Evolutionary conservation across 2,888 invertebrate genomes (phyloP).

Genomic region (Dusona sp.): DNA sequence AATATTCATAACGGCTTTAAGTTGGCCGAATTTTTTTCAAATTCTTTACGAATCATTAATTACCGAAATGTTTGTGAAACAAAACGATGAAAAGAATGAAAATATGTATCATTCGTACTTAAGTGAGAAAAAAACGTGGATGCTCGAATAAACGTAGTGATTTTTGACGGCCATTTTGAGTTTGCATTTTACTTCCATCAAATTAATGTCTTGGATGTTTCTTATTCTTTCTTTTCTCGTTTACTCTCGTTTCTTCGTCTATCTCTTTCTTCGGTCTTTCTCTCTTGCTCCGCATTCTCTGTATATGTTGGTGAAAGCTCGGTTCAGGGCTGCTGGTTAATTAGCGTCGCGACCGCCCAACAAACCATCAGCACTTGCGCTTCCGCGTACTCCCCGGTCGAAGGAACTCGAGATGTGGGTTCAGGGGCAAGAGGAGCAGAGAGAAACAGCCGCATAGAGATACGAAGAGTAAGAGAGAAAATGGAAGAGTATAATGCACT

Average conservation of each 20-base stretch:
- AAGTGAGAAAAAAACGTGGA: neutral
- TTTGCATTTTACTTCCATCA: neutral
- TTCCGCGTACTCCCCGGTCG: neutral
- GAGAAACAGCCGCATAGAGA: neutral
- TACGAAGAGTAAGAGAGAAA: slow-evolving; percentile 8
- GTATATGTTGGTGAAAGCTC: slow-evolving; percentile 48
- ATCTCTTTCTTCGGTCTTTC: slow-evolving; percentile 15
- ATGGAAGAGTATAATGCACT: slow-evolving; percentile 66
- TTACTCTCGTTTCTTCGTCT: no score
- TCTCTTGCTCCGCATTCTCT: slow-evolving; percentile 10
- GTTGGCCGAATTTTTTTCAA: no score
- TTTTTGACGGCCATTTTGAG: neutral
- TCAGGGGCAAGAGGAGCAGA: slow-evolving; percentile 17
- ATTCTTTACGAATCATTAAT: no score
- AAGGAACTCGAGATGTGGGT: slow-evolving; percentile 7
- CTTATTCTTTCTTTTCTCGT: neutral
- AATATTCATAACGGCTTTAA: no score
- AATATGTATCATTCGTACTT: no score
- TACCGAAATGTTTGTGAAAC: no score
- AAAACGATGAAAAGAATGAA: neutral
- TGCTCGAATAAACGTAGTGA: neutral
- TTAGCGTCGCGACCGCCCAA: slow-evolving; percentile 66
- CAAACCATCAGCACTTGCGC: slow-evolving; percentile 60
- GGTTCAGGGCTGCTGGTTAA: slow-evolving; percentile 53
- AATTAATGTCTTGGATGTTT: neutral